Percentiles rank a stretch among this genome's conserved stretches.
Conservation (phyloP, 1,140 invertebrate genomes). For the Atta colombica region DNA sequence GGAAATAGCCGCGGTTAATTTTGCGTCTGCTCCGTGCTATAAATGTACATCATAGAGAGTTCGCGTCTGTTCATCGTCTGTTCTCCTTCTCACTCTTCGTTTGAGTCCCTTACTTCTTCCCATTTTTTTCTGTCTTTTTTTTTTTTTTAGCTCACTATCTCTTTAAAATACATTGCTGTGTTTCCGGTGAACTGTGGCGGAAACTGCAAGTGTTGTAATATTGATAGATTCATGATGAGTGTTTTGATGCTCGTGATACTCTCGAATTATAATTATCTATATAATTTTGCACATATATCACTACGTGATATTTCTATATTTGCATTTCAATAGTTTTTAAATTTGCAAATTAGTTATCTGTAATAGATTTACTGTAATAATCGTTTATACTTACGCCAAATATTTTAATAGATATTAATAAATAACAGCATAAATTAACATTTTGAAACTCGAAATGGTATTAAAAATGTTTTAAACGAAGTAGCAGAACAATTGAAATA, state of each 20-base stretch:
- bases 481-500: not conserved
- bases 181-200: not conserved
- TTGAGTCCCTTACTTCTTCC: not conserved
- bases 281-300: not conserved
- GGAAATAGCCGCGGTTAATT: conserved; percentile 79
- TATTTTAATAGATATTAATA: not conserved
- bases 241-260: not conserved
- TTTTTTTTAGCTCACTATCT: not conserved
- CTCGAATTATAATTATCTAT: not conserved
- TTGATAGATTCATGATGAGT: not conserved
- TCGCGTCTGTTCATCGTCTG: conserved; percentile 79
- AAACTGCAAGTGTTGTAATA: conserved; percentile 1
- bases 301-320: not conserved
- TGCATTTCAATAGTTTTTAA: not conserved
- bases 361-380: not conserved
- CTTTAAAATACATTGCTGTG: not conserved
- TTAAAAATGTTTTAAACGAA: not conserved
- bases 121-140: not conserved
- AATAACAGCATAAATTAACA: not conserved
- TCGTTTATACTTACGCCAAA: not conserved
- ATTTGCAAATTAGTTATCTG: not conserved
- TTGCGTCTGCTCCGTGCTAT: conserved; percentile 75
- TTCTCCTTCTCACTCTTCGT: conserved; percentile 51
- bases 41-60: conserved; percentile 77
- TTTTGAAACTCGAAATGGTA: not conserved